Base-by-base conservation (phyloP, 2,797 vertebrate genomes). In the Peromyscus nudipes region DNA sequence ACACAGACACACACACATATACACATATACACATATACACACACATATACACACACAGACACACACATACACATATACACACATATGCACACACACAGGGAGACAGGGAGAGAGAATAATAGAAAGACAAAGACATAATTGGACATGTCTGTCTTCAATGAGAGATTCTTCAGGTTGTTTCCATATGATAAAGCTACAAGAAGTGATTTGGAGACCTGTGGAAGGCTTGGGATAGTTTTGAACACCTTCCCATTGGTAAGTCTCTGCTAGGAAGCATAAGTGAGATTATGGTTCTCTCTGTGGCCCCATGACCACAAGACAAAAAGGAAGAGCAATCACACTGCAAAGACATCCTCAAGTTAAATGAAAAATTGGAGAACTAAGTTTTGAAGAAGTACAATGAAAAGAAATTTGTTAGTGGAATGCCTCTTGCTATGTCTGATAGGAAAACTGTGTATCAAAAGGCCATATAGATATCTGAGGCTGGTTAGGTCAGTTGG, bases 321-420 rank as follows among this genome's bases (percentile, higher is more conserved):
- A 37, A 82, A 82, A 52, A 11, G 46, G 43, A 27, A 52, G 46
- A 79, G 4, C 9, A 75, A 43, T 4, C 23, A 29, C 23, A 79
- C 4, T 52, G 5, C n/a, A 57, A 40, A 14, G 3, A n/a, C 69
- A 92, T 75, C 10, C 27, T 86, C 3, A 60, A 21, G 49, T 52
- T 94, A 84, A 69, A 90, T 94, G 34, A 92, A 52, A 92, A 81
- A 40, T 16, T 80, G 52, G 64, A 90, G 9, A 89, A 11, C 21
- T 62, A 8, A 21, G 11, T 85, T 92, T 79, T 73, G 4, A 92
- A 85, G 23, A 55, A 79, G 12, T n/a, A 79, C 1, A 40, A 75
- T 65, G 62, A 92, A 16, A 11, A 16, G 14, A 81, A 14, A 17
- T 60, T n/a, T 14, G 3, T 82, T 60, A 37, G 11, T 62, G 37